phyloP scores from a whole-genome alignment of 2,113 vertebrate species.

The Chaetodon trifascialis region DNA sequence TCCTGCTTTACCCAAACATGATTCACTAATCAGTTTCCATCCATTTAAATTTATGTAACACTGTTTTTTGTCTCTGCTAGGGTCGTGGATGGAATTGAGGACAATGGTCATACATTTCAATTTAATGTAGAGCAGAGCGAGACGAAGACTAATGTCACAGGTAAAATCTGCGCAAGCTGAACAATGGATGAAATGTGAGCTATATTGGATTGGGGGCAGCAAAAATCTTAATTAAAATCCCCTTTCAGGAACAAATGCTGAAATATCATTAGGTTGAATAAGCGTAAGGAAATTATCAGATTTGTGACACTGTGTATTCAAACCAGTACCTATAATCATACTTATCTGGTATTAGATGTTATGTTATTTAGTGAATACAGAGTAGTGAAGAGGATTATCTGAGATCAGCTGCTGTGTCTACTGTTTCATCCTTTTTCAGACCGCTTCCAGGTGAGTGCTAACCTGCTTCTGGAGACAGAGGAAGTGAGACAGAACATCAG shows the following conservation, averaged over 20 bases:
- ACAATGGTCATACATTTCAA: slow-evolving; percentile 86
- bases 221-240: background rate
- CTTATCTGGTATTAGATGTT: background rate
- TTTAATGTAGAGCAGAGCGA: slow-evolving; percentile 83
- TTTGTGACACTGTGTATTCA: background rate
- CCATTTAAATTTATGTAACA: background rate
- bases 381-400: background rate
- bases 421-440: slow-evolving; percentile 55
- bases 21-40: background rate
- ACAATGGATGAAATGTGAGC: background rate
- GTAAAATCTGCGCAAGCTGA: slow-evolving; percentile 50
- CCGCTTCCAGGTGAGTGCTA: slow-evolving; percentile 74
- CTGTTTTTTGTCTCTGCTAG: slow-evolving; percentile 75
- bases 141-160: slow-evolving; percentile 65
- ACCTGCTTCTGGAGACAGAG: slow-evolving; percentile 86
- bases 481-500: slow-evolving; percentile 90
- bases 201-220: background rate
- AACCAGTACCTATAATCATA: background rate
- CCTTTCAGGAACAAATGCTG: background rate
- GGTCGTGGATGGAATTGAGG: slow-evolving; percentile 95
- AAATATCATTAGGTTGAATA: background rate
- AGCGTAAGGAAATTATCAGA: background rate
- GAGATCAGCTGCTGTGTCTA: background rate
- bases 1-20: background rate
- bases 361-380: background rate